phyloP scores from a whole-genome alignment of 2,888 invertebrate genomes.

The Meta bourneti region DNA sequence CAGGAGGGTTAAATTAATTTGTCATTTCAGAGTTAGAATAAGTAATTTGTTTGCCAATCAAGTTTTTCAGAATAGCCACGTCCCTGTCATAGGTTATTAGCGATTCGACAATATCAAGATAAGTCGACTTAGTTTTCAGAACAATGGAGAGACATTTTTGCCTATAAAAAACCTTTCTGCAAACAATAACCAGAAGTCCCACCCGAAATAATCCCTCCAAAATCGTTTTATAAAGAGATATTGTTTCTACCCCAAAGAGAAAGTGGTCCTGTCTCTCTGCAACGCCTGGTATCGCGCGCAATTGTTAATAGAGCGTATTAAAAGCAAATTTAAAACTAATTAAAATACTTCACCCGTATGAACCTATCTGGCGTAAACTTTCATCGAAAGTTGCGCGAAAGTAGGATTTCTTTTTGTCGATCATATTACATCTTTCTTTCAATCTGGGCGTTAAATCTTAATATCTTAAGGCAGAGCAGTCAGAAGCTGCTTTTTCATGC shows the following conservation, averaged over 20 bases:
- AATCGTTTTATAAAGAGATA: too few species aligned
- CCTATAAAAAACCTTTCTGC: too few species aligned
- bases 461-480: constrained; percentile 2
- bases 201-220: too few species aligned
- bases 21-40: too few species aligned
- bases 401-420: neutral
- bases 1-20: too few species aligned
- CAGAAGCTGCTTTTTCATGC: constrained; percentile 1
- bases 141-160: too few species aligned
- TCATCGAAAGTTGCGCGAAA: constrained; percentile 1
- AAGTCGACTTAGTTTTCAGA: too few species aligned
- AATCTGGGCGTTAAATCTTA: constrained; percentile 31
- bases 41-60: too few species aligned
- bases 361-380: constrained; percentile 25
- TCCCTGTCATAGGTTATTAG: too few species aligned
- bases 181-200: too few species aligned
- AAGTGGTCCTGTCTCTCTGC: neutral
- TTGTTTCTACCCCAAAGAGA: neutral
- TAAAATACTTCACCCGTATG: constrained; percentile 51
- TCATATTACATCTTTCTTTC: neutral
- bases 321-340: constrained; percentile 61
- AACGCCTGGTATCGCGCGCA: neutral
- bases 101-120: too few species aligned
- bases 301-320: constrained; percentile 40
- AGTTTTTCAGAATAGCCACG: too few species aligned